phyloP scores from a whole-genome alignment of 2,113 vertebrate genomes.

The Tragelaphus scriptus region DNA sequence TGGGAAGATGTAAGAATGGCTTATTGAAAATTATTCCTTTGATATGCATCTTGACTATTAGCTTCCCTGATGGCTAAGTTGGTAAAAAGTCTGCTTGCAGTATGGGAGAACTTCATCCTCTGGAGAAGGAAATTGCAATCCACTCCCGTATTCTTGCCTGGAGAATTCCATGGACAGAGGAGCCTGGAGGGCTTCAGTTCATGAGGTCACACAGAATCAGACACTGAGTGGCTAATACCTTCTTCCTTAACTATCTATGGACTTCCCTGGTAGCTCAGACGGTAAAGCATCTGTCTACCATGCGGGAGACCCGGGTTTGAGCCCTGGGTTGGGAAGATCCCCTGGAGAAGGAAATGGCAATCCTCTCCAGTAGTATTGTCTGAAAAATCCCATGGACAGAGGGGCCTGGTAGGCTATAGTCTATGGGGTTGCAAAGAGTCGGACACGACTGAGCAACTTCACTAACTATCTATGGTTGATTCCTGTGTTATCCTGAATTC shows the following conservation, averaged over 20 bases:
- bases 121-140: not conserved
- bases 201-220: not conserved
- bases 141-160: not conserved
- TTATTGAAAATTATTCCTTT: not conserved
- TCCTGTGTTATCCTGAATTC: not conserved
- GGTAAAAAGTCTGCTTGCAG: not conserved
- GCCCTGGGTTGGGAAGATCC: no score
- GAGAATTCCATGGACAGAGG: not conserved
- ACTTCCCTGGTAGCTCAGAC: no score
- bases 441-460: no score
- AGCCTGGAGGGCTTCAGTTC: not conserved
- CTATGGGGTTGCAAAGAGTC: no score
- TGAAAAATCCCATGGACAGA: no score
- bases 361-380: no score
- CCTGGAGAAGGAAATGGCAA: no score
- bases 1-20: not conserved
- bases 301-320: no score
- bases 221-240: not conserved
- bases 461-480: not conserved
- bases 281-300: no score
- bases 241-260: not conserved
- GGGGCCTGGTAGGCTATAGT: no score
- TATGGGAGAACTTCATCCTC: not conserved
- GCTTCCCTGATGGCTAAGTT: not conserved
- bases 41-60: not conserved